Evolutionary conservation across 2,888 invertebrate genomes (phyloP).

Genomic region (Eudasyphora cyanicolor): DNA sequence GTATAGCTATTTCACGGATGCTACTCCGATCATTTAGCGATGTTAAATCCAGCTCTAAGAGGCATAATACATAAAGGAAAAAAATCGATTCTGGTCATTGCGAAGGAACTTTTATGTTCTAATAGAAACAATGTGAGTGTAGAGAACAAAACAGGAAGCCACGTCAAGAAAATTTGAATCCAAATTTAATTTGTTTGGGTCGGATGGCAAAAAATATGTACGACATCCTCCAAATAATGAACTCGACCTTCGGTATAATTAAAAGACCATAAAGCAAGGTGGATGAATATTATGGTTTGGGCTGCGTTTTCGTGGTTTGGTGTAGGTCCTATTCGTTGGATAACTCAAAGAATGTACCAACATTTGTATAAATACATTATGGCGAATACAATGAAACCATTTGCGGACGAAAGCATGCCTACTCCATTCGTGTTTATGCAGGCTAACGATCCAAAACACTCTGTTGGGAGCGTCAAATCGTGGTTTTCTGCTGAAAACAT

Average conservation of each 20-base stretch:
- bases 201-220: not conserved
- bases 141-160: no score
- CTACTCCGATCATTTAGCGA: no score
- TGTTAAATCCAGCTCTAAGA: no score
- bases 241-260: not conserved
- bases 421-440: not conserved
- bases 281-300: not conserved
- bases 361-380: slow-evolving; percentile 35
- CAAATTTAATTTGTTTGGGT: no score
- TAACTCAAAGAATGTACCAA: slow-evolving; percentile 12
- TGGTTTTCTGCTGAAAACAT: no score
- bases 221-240: not conserved
- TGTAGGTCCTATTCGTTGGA: no score
- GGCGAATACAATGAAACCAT: slow-evolving; percentile 19
- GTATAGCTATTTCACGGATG: no score
- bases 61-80: no score
- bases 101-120: not conserved
- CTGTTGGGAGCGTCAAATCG: slow-evolving; percentile 3
- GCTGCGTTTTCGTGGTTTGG: no score
- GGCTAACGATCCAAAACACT: slow-evolving; percentile 22
- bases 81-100: no score
- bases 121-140: no score
- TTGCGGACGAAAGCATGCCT: slow-evolving; percentile 26
- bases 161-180: no score
- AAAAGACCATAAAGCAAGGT: not conserved